These are phyloP conservation scores for Cetoscarus ocellatus DNA, from an alignment of 2,797 vertebrate species.

Conservation along the genomic window DNA sequence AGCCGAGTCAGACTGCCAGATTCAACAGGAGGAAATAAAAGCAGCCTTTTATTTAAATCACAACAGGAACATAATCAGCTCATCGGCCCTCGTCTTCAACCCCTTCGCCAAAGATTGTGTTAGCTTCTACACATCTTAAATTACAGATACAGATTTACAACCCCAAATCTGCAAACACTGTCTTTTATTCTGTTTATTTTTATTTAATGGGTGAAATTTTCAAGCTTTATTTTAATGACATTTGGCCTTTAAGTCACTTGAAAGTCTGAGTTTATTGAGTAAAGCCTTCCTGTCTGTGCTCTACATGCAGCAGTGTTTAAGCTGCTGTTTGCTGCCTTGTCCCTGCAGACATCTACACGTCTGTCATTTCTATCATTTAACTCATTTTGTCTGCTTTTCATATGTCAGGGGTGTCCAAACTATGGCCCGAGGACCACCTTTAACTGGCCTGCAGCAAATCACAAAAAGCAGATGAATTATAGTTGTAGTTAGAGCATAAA, in stretches of 20 bases:
- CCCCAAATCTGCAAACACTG: conserved; percentile 17
- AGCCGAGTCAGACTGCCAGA: background rate
- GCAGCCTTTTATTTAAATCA: background rate
- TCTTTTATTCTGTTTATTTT: conserved; percentile 14
- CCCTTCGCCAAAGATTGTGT: conserved; percentile 50
- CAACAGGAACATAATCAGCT: background rate
- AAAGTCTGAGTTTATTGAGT: background rate
- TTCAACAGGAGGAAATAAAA: background rate
- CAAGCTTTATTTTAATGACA: background rate
- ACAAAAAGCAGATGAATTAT: too few species aligned
- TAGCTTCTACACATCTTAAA: conserved; percentile 20
- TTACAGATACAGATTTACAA: background rate
- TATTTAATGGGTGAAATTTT: background rate
- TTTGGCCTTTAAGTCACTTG: conserved; percentile 19
- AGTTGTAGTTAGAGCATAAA: too few species aligned
- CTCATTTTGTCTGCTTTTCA: conserved; percentile 38
- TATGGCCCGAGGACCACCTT: background rate
- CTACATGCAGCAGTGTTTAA: conserved; percentile 37
- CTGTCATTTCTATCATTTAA: background rate
- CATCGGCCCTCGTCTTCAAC: background rate
- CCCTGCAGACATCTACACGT: conserved; percentile 4
- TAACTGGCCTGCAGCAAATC: too few species aligned
- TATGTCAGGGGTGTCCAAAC: conserved; percentile 43
- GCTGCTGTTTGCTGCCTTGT: conserved; percentile 37
- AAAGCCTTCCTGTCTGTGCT: conserved; percentile 42